These are phyloP conservation scores for Cuniculus paca DNA, from an alignment of 2,797 vertebrate genomes.

Conservation along the genomic window DNA sequence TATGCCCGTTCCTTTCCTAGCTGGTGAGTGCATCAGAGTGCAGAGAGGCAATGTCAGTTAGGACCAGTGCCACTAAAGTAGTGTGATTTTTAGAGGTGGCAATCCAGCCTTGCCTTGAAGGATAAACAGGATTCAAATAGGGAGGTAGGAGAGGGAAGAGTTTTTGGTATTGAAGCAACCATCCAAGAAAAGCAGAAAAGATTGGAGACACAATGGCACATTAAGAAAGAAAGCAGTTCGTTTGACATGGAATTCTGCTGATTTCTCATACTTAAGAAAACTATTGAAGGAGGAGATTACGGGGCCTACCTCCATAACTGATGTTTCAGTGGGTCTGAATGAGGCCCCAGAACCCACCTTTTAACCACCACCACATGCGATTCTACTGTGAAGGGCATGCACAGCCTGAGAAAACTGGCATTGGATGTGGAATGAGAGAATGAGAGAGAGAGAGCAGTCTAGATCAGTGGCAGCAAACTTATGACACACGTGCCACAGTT, in stretches of 20 bases:
- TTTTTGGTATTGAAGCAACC: neutral
- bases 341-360: neutral
- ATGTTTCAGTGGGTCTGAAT: neutral
- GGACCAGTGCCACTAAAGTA: accelerated
- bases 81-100: neutral
- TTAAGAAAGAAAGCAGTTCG: neutral
- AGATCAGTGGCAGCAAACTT: neutral
- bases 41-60: neutral
- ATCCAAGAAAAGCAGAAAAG: neutral
- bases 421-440: neutral
- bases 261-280: neutral
- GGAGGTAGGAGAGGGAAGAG: neutral
- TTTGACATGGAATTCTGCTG: neutral
- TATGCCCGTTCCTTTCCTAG: neutral
- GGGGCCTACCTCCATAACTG: neutral
- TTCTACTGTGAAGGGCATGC: neutral
- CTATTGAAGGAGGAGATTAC: neutral
- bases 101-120: neutral
- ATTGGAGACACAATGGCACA: accelerated
- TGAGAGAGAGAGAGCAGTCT: neutral
- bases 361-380: neutral
- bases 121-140: neutral
- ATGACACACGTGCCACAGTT: neutral
- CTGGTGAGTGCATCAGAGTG: accelerated
- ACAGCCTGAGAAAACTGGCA: neutral